Evolutionary conservation across 2,797 vertebrate species (phyloP), one percentile per base, ranked within the genome.

Genomic region (Sardinella longiceps): DNA sequence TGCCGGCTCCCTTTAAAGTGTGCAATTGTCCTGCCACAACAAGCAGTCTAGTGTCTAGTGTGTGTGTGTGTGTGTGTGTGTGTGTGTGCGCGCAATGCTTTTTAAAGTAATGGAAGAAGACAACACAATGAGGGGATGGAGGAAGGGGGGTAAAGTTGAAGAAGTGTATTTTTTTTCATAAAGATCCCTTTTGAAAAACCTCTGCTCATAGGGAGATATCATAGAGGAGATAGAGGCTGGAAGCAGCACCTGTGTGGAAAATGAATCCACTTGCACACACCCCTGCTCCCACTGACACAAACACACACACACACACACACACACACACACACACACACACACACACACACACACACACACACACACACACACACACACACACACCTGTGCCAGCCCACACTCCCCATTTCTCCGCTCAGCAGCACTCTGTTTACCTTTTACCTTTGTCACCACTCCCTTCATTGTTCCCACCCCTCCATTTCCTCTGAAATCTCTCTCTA

Each of bases 401-500:
- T 28, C 60, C 12, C 60, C n/a, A 70, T 1, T 70, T 77, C 37
- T 39, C 15, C 18, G 5, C 33, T 6, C 28, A 15, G 5, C 14
- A 70, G 15, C 14, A 12, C 63, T 37, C 30, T 70, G 63, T 70
- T 70, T 70, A 70, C 66, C 56, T 39, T 77, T 77, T 77, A 77
- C 70, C 33, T 77, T 74, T 74, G 25, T 39, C 18, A 58, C 70
- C 70, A 6, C 37, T 43, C 37, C 70, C 33, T 77, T 37, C 18
- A 1, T 43, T 20, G 5, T 77, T 77, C 37, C 70, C 33, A 77
- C 18, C 15, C 70, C 70, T 77, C 15, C 70, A 77, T 77, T 33
- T 77, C 37, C 18, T 37, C 30, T 70, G 28, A 37, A 70, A 77
- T 33, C 63, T 37, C 70, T 23, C 7, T 77, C 70, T 23, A 33